Evolutionary conservation across 2,888 invertebrate species (phyloP), one percentile per base, ranked within the genome.

Genomic region (Stenodema calcarata): DNA sequence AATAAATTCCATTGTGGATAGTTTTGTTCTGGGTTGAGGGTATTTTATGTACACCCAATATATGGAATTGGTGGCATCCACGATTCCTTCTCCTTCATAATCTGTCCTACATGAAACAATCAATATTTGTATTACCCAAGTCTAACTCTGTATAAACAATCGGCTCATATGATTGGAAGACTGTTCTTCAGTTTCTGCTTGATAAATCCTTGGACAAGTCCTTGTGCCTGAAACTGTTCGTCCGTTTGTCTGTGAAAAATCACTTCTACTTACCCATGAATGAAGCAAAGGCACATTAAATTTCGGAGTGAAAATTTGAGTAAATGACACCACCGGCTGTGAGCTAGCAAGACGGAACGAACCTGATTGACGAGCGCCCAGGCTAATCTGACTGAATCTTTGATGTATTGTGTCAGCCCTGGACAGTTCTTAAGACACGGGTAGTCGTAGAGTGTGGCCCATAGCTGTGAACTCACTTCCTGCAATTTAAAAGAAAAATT

Each of bases 401-500:
- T 93, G 83, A 97, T 95, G 91, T 97, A 97, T 89, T 94, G 94
- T 90, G 95, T 94, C 86, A 98, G 93, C 41, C 95, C 95, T 0
- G 93, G 93, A 91, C 97, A 98, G 0, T 93, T 92, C 89, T 95
- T 95, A 90, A 99, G 93, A 91, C 97, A 96, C 44, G 97, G 97
- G 92, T 98, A 99, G 92, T 98, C 98, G 90, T 96, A 97, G 23
- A 99, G 93, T 0, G 98, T 98, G 89, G 95, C 95, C 91, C 97
- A 94, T 88, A 99, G 94, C 93, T 96, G 94, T 42, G 92, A 91
- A 88, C 93, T 92, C 0, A 94, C 94, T 89, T 94, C 93, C 93
- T 94, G 90, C 16, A 84, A 70, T 70, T n/a, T 1, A 44, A 41
- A 83, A 23, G 3, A 70, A 2, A 30, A 18, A 70, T 0, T 70